Conservation (phyloP, 2,888 invertebrate species). For the Mythimna ferrago region DNA sequence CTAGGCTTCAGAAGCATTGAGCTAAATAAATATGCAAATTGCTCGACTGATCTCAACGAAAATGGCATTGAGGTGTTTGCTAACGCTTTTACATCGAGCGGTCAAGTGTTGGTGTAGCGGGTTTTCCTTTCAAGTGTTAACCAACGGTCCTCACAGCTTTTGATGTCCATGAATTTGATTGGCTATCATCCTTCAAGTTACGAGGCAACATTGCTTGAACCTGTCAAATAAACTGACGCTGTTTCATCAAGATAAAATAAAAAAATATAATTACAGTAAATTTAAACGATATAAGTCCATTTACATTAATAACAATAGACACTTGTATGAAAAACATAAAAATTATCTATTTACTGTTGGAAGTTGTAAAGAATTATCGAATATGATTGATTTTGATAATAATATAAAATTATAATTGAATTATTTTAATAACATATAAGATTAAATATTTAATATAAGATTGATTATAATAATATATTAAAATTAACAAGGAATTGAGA, state of each 20-base stretch:
- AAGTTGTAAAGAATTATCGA: too few species aligned
- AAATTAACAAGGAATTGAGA: too few species aligned
- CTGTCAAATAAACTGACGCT: background rate
- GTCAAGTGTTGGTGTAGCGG: background rate
- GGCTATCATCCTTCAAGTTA: constrained; percentile 1
- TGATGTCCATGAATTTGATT: constrained; percentile 20
- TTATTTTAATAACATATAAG: too few species aligned
- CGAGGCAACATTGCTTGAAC: background rate
- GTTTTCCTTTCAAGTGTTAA: constrained; percentile 15
- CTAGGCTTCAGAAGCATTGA: background rate
- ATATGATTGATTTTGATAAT: too few species aligned
- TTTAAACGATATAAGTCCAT: too few species aligned
- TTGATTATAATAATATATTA: too few species aligned
- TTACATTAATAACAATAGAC: too few species aligned
- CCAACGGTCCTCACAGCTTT: constrained; percentile 4
- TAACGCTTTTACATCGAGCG: constrained; percentile 12
- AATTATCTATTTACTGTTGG: too few species aligned
- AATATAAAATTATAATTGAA: too few species aligned
- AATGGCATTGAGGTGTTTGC: background rate
- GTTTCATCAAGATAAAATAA: background rate
- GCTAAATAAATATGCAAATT: background rate
- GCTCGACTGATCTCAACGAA: background rate
- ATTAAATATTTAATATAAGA: too few species aligned
- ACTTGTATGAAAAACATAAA: too few species aligned
- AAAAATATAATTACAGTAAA: too few species aligned